Evolutionary conservation across 23 tunicate genomes (phyloP).

Genomic region (Halocynthia roretzi): DNA sequence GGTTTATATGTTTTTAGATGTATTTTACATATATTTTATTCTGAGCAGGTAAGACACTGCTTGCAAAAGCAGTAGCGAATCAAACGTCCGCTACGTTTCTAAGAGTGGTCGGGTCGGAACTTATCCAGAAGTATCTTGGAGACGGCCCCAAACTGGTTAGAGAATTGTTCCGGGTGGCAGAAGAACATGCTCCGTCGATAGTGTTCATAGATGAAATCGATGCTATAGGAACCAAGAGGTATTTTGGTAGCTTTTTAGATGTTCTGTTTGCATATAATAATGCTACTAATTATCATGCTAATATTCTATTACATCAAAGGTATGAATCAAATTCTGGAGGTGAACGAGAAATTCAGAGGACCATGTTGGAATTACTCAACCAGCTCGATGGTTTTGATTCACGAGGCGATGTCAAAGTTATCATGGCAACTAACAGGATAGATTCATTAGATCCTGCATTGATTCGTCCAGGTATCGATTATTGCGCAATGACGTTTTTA

Average conservation of each 20-base stretch:
- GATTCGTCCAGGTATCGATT: slow-evolving; percentile 70
- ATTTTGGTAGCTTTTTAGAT: neutral
- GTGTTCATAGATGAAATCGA: slow-evolving; percentile 98
- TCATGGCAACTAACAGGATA: slow-evolving; percentile 97
- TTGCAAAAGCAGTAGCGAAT: slow-evolving; percentile 98
- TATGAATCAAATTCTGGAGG: slow-evolving; percentile 99
- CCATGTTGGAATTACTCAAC: slow-evolving; percentile 92
- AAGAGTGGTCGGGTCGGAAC: slow-evolving; percentile 89
- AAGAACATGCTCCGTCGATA: slow-evolving; percentile 97
- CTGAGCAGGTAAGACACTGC: slow-evolving; percentile 82
- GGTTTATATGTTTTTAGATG: neutral
- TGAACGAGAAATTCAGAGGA: slow-evolving; percentile 96
- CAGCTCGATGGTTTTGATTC: slow-evolving; percentile 98
- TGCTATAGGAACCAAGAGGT: slow-evolving; percentile 96
- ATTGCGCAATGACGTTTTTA: neutral
- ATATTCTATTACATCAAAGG: slow-evolving; percentile 16
- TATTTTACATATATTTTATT: neutral
- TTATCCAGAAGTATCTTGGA: slow-evolving; percentile 93
- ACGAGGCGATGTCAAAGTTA: slow-evolving; percentile 94
- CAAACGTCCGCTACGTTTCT: slow-evolving; percentile 97
- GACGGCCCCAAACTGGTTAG: slow-evolving; percentile 98
- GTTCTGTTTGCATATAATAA: too few species aligned
- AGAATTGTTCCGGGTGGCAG: slow-evolving; percentile 95
- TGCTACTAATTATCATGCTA: neutral
- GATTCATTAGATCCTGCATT: slow-evolving; percentile 94